These are phyloP conservation scores for Macrotus californicus DNA, from an alignment of 2,113 vertebrate species.

Conservation along the genomic window DNA sequence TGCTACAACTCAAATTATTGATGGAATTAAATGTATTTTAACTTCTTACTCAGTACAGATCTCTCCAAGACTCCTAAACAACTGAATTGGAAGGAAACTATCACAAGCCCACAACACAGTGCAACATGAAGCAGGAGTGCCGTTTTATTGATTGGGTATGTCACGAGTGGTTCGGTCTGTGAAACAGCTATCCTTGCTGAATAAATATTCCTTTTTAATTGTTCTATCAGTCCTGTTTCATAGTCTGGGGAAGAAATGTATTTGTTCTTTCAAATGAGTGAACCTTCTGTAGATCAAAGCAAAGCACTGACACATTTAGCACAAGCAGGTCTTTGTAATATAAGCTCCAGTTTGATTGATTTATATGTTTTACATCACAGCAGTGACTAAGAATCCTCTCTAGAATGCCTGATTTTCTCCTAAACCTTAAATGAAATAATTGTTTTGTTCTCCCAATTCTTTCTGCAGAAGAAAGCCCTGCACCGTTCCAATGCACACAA, in stretches of 20 bases:
- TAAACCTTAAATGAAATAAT: slow-evolving; percentile 21
- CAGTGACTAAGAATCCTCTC: background rate
- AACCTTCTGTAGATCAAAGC: background rate
- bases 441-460: background rate
- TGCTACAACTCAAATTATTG: background rate
- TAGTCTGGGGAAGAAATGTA: background rate
- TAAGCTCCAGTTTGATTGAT: background rate
- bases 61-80: background rate
- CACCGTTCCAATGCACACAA: background rate
- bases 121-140: background rate
- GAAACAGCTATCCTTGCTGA: background rate
- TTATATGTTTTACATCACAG: background rate
- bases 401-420: background rate
- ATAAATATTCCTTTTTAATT: background rate
- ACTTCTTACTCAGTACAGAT: background rate
- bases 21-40: background rate
- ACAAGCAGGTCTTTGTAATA: background rate
- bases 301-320: background rate
- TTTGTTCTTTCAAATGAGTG: background rate
- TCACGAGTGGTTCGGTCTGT: background rate
- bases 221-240: background rate
- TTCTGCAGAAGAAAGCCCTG: background rate
- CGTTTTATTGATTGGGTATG: background rate
- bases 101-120: background rate
- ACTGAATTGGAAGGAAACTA: background rate